These are phyloP conservation scores for Sinocyclocheilus anshuiensis DNA, from an alignment of 2,113 vertebrate species.

Conservation along the genomic window DNA sequence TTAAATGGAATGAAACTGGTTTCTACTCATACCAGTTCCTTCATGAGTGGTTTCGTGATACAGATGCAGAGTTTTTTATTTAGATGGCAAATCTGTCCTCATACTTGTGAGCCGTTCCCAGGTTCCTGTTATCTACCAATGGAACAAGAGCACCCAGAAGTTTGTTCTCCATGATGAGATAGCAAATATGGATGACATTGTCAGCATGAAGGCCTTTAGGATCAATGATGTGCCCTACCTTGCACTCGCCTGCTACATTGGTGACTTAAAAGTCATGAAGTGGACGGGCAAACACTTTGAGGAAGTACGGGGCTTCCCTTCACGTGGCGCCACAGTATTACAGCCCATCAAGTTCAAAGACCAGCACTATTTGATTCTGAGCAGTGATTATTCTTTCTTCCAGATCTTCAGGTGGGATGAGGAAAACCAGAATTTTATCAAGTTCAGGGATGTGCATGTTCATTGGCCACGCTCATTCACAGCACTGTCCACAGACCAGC, in stretches of 20 bases:
- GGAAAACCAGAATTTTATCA: slow-evolving; percentile 84
- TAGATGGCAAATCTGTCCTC: slow-evolving; percentile 87
- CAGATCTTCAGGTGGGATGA: slow-evolving; percentile 94
- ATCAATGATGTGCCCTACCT: slow-evolving; percentile 84
- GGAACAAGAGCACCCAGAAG: slow-evolving; percentile 90
- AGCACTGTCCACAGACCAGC: slow-evolving; percentile 84
- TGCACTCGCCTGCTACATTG: slow-evolving; percentile 91
- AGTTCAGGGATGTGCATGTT: slow-evolving; percentile 95
- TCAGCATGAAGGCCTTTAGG: slow-evolving; percentile 89
- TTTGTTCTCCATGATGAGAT: slow-evolving; percentile 88
- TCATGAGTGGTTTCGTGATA: slow-evolving; percentile 97
- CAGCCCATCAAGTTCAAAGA: slow-evolving; percentile 91
- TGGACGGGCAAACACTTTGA: slow-evolving; percentile 90
- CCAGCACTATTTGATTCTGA: slow-evolving; percentile 89
- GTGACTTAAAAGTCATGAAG: slow-evolving; percentile 92
- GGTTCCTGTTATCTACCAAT: slow-evolving; percentile 89
- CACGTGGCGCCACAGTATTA: slow-evolving; percentile 91
- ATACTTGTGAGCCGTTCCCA: slow-evolving; percentile 93
- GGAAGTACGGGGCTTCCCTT: slow-evolving; percentile 90
- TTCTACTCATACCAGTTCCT: slow-evolving; percentile 94
- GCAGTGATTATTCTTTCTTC: slow-evolving; percentile 96
- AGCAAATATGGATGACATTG: slow-evolving; percentile 88
- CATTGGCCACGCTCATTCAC: slow-evolving; percentile 93
- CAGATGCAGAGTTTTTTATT: slow-evolving; percentile 88
- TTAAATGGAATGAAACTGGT: slow-evolving; percentile 95